Percentiles rank a stretch among this genome's conserved stretches.
phyloP scores from a whole-genome alignment of 2,113 vertebrate genomes.

The Nibea coibor region DNA sequence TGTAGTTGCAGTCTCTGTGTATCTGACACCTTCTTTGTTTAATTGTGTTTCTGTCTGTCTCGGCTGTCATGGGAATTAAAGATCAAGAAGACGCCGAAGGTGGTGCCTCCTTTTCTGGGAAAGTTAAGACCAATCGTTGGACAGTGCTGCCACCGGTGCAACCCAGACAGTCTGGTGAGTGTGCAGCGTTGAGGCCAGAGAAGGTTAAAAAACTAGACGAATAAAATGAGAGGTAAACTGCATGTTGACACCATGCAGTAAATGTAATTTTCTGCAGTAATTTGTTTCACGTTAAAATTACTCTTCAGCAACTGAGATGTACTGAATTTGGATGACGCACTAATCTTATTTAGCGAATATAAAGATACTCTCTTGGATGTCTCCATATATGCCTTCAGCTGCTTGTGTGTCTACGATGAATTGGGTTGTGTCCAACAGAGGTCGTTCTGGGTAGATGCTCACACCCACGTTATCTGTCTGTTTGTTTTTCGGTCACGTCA shows the following conservation, averaged over 20 bases:
- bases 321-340: background rate
- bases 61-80: conserved; percentile 78
- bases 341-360: conserved; percentile 9
- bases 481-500: conserved; percentile 50
- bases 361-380: conserved; percentile 6
- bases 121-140: conserved; percentile 80
- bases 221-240: background rate
- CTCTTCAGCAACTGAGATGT: background rate
- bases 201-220: background rate
- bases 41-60: background rate
- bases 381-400: conserved; percentile 5
- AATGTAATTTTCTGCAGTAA: background rate
- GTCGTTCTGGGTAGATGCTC: background rate
- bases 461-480: conserved; percentile 3
- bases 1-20: background rate
- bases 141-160: conserved; percentile 84
- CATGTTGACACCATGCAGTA: background rate
- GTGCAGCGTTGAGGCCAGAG: background rate
- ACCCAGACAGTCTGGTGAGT: conserved; percentile 84
- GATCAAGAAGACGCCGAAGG: conserved; percentile 77
- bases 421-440: background rate
- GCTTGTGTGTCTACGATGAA: conserved; percentile 2
- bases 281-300: background rate
- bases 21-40: conserved; percentile 12
- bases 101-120: conserved; percentile 68